These are phyloP conservation scores for Platycheirus albimanus DNA, from an alignment of 2,888 invertebrate genomes.

Conservation along the genomic window DNA sequence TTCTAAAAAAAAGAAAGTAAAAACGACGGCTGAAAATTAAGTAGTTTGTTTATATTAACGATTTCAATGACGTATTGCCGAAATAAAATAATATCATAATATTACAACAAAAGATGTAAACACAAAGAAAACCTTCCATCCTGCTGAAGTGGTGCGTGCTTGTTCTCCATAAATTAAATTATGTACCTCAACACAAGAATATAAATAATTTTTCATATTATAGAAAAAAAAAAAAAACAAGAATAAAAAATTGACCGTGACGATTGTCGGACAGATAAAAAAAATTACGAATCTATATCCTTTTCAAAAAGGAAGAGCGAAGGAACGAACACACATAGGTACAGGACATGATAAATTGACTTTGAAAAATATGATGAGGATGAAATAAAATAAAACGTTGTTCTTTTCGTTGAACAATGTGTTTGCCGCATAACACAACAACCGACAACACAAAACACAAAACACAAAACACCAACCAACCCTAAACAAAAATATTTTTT, in stretches of 20 bases:
- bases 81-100: too few relatives aligned
- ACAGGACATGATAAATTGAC: conserved; percentile 13
- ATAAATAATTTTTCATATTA: not conserved
- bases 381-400: not conserved
- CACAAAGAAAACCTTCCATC: not conserved
- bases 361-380: not conserved
- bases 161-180: too few relatives aligned
- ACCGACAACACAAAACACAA: too few relatives aligned
- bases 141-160: not conserved
- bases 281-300: not conserved
- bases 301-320: not conserved
- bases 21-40: too few relatives aligned
- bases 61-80: too few relatives aligned
- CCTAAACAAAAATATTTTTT: conserved; percentile 1
- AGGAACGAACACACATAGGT: not conserved
- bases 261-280: not conserved
- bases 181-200: not conserved
- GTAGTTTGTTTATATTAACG: too few relatives aligned
- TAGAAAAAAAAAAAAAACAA: not conserved
- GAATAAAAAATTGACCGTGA: conserved; percentile 1
- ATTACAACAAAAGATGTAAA: not conserved
- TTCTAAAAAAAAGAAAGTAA: too few relatives aligned
- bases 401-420: conserved; percentile 1
- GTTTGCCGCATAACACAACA: too few relatives aligned
- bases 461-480: not conserved